Evolutionary conservation across 2,888 invertebrate species (phyloP).

Genomic region (Phragmatobia fuliginosa): DNA sequence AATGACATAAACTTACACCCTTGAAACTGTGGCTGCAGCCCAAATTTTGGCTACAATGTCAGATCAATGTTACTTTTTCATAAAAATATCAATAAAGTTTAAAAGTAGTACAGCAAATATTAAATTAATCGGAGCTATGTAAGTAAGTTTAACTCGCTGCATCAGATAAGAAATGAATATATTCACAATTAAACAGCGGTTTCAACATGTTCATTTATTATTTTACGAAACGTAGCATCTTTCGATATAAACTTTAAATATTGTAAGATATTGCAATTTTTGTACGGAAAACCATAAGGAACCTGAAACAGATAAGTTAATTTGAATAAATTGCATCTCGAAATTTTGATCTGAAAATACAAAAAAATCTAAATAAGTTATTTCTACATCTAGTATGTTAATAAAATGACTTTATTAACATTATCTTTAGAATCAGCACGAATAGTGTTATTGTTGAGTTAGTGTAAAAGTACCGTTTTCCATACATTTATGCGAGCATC

Average conservation of each 20-base stretch:
- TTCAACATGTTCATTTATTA: too few species aligned
- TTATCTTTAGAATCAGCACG: neutral
- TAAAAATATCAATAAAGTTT: neutral
- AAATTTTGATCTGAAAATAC: too few species aligned
- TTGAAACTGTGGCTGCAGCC: too few species aligned
- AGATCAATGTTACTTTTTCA: neutral
- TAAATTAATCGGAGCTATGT: neutral
- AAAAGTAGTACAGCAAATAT: neutral
- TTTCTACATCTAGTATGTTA: too few species aligned
- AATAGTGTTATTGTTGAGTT: too few species aligned
- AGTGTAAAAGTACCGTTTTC: too few species aligned
- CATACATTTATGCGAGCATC: neutral
- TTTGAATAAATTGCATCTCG: too few species aligned
- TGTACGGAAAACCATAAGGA: neutral
- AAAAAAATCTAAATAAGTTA: too few species aligned
- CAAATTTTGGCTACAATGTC: neutral
- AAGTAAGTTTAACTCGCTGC: neutral
- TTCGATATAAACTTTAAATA: neutral
- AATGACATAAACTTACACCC: too few species aligned
- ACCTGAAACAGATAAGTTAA: neutral
- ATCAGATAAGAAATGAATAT: neutral
- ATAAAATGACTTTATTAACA: neutral
- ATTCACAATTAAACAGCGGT: neutral
- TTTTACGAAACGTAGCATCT: neutral
- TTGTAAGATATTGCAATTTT: neutral